These are phyloP conservation scores for Nomada ferruginata DNA, from an alignment of 2,888 invertebrate genomes.

Conservation along the genomic window DNA sequence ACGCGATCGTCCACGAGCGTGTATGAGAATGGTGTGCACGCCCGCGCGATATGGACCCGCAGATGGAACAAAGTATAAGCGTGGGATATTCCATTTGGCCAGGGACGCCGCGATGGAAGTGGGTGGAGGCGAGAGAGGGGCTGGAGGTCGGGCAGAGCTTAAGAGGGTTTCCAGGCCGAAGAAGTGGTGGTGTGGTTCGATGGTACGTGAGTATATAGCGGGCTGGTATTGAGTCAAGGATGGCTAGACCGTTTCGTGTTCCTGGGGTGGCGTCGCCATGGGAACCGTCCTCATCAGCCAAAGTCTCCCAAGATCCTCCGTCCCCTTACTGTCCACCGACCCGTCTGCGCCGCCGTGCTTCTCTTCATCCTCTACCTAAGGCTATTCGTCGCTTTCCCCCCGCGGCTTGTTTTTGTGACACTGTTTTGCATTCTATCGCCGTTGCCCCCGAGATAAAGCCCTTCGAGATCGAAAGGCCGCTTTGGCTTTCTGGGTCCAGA, in stretches of 20 bases:
- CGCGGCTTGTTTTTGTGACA: slow-evolving; percentile 39
- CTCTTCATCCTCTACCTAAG: slow-evolving; percentile 4
- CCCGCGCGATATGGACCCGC: slow-evolving; percentile 50
- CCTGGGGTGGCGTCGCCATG: slow-evolving; percentile 82
- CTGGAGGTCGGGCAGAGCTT: slow-evolving; percentile 34
- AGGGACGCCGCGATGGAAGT: slow-evolving; percentile 38
- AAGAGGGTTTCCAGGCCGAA: slow-evolving; percentile 64
- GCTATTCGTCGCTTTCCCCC: slow-evolving; percentile 19
- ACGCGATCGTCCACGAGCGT: not conserved
- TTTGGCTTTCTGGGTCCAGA: too few species aligned
- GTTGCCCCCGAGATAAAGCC: slow-evolving; percentile 25
- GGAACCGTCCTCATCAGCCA: slow-evolving; percentile 81
- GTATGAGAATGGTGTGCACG: not conserved
- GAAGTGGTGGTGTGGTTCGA: slow-evolving; percentile 60
- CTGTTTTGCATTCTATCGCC: slow-evolving; percentile 55
- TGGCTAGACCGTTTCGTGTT: slow-evolving; percentile 80
- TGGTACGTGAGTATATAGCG: slow-evolving; percentile 68
- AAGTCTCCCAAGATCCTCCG: slow-evolving; percentile 73
- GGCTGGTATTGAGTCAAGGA: slow-evolving; percentile 76
- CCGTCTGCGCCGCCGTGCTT: slow-evolving; percentile 17
- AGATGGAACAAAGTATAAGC: slow-evolving; percentile 68
- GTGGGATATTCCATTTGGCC: slow-evolving; percentile 64
- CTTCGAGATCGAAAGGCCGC: slow-evolving; percentile 1
- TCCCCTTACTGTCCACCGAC: slow-evolving; percentile 35
- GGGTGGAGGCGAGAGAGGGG: slow-evolving; percentile 31